Conservation (phyloP, 2,888 invertebrate genomes). For the Scelioninae gen. 1 region DNA sequence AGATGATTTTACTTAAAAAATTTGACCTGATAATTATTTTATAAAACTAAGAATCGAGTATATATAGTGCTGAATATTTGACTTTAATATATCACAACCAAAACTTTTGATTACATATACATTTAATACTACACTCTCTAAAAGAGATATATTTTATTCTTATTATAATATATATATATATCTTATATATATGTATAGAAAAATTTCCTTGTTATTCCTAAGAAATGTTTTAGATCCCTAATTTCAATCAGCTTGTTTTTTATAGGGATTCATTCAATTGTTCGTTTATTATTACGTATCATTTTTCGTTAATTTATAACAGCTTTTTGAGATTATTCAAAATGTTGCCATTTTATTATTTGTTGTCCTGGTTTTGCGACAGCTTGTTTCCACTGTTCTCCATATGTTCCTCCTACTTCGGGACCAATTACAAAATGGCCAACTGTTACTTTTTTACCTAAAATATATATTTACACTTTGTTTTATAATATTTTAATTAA, state of each 20-base stretch:
- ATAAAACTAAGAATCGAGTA: background rate
- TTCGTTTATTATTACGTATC: slow-evolving; percentile 30
- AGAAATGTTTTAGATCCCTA: background rate
- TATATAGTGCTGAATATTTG: background rate
- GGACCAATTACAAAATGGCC: slow-evolving; percentile 89
- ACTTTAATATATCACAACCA: background rate
- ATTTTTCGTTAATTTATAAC: background rate
- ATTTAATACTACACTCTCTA: background rate
- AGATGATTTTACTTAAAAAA: background rate
- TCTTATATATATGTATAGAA: background rate
- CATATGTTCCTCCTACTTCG: slow-evolving; percentile 85
- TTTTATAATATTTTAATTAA: no score
- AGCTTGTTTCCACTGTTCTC: slow-evolving; percentile 88
- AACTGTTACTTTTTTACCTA: slow-evolving; percentile 88
- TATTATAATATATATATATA: background rate
- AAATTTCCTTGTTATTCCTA: background rate
- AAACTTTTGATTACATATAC: background rate
- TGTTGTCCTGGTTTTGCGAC: slow-evolving; percentile 81
- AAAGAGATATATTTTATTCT: background rate
- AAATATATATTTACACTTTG: slow-evolving; percentile 71
- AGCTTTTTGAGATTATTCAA: slow-evolving; percentile 74
- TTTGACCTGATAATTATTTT: background rate
- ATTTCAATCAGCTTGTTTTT: background rate
- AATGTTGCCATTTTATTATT: slow-evolving; percentile 81
- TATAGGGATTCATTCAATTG: background rate